Evolutionary conservation across 2,888 invertebrate species (phyloP).

Genomic region (Silvanus unidentatus): DNA sequence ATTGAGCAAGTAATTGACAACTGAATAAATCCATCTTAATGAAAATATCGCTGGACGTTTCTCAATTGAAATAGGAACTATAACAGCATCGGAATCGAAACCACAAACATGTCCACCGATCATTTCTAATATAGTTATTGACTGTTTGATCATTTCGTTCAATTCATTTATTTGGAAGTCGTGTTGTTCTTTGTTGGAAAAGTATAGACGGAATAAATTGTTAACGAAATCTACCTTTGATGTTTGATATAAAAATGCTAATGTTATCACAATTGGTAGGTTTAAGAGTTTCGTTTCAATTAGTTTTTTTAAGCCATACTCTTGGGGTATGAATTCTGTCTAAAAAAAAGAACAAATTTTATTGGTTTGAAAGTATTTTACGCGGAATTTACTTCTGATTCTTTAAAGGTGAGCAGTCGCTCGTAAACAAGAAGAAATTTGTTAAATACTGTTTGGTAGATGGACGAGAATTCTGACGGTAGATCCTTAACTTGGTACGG

Average conservation of each 20-base stretch:
- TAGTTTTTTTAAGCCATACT: constrained; percentile 31
- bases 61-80: constrained; percentile 34
- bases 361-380: not conserved
- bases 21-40: constrained; percentile 39
- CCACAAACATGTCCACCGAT: constrained; percentile 37
- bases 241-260: constrained; percentile 34
- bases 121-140: constrained; percentile 38
- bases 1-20: constrained; percentile 35
- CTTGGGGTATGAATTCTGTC: constrained; percentile 38
- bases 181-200: constrained; percentile 25
- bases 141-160: constrained; percentile 34
- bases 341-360: constrained; percentile 21
- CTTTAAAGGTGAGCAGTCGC: constrained; percentile 72
- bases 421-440: constrained; percentile 66
- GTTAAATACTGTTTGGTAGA: constrained; percentile 57
- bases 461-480: constrained; percentile 44
- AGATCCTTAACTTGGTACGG: constrained; percentile 39
- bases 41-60: constrained; percentile 34
- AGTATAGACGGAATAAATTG: constrained; percentile 33
- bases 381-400: constrained; percentile 56
- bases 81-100: constrained; percentile 27
- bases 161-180: constrained; percentile 34
- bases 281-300: constrained; percentile 35
- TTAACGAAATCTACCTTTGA: constrained; percentile 33
- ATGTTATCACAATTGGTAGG: constrained; percentile 34